Evolutionary conservation across 2,113 vertebrate species (phyloP).

Genomic region (Ictalurus punctatus): DNA sequence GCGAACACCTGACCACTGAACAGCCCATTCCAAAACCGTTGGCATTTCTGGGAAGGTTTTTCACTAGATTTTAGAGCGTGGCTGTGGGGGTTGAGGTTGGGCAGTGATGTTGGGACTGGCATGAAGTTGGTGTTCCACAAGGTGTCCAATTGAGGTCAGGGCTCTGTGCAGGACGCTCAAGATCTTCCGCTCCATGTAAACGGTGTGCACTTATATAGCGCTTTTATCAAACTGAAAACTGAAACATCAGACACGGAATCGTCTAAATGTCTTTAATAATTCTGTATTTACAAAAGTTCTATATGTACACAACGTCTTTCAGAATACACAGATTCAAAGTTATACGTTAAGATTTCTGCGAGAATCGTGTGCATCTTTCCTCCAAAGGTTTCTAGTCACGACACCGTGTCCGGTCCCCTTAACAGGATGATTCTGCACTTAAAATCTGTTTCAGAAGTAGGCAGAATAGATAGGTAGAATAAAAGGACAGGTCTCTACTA

Average conservation of each 20-base stretch:
- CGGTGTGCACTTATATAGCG: no score
- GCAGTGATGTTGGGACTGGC: neutral
- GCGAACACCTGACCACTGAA: neutral
- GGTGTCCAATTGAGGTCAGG: neutral
- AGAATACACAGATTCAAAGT: slow-evolving; percentile 44
- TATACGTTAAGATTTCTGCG: slow-evolving; percentile 27
- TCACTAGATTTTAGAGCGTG: neutral
- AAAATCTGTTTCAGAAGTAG: neutral
- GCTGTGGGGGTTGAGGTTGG: neutral
- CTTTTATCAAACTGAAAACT: neutral
- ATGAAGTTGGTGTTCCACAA: neutral
- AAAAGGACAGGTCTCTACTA: neutral
- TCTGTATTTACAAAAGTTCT: slow-evolving; percentile 56
- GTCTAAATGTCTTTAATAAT: slow-evolving; percentile 42
- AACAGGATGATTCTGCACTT: neutral
- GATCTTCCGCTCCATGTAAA: neutral
- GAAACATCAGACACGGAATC: slow-evolving; percentile 40
- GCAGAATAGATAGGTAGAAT: neutral
- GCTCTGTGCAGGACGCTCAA: neutral
- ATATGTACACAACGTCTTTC: slow-evolving; percentile 40
- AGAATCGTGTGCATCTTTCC: slow-evolving; percentile 3
- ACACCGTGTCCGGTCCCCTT: neutral
- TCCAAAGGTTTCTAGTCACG: neutral
- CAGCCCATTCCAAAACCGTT: neutral
- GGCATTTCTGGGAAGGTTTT: neutral